A percentile compares a stretch with the other conserved stretches of the same genome.
phyloP scores from a whole-genome alignment of 2,888 invertebrate species.

The Pelosia muscerda region DNA sequence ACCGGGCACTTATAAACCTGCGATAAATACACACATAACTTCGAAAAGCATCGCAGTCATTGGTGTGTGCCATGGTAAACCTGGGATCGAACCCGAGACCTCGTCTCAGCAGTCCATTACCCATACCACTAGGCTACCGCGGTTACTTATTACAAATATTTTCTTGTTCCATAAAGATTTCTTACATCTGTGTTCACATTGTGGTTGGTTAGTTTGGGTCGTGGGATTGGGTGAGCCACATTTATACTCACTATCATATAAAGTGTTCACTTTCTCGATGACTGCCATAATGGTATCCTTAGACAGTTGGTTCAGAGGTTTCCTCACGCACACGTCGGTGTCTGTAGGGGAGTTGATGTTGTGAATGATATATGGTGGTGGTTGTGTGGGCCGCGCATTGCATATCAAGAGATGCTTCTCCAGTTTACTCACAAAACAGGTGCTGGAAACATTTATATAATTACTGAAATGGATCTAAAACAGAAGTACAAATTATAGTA shows the following conservation, averaged over 20 bases:
- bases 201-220: too few relatives aligned
- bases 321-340: slow-evolving; percentile 54
- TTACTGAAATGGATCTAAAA: not conserved
- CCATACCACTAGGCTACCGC: too few relatives aligned
- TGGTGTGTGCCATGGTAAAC: too few relatives aligned
- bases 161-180: too few relatives aligned
- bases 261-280: slow-evolving; percentile 73
- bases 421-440: slow-evolving; percentile 89
- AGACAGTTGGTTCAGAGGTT: slow-evolving; percentile 68
- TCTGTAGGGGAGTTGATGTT: slow-evolving; percentile 75
- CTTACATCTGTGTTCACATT: too few relatives aligned
- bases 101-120: too few relatives aligned
- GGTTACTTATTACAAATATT: too few relatives aligned
- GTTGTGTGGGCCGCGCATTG: slow-evolving; percentile 87
- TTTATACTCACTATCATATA: slow-evolving; percentile 75
- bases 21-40: too few relatives aligned
- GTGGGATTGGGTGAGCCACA: not conserved
- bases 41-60: too few relatives aligned
- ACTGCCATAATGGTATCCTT: slow-evolving; percentile 61
- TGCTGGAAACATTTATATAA: slow-evolving; percentile 75
- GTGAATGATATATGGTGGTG: slow-evolving; percentile 85
- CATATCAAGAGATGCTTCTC: slow-evolving; percentile 91
- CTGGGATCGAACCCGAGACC: too few relatives aligned
- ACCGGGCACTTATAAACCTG: too few relatives aligned
- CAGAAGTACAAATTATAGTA: not conserved